Conservation (phyloP, 2,797 vertebrate genomes). For the Hapalemur alaotrensis region DNA sequence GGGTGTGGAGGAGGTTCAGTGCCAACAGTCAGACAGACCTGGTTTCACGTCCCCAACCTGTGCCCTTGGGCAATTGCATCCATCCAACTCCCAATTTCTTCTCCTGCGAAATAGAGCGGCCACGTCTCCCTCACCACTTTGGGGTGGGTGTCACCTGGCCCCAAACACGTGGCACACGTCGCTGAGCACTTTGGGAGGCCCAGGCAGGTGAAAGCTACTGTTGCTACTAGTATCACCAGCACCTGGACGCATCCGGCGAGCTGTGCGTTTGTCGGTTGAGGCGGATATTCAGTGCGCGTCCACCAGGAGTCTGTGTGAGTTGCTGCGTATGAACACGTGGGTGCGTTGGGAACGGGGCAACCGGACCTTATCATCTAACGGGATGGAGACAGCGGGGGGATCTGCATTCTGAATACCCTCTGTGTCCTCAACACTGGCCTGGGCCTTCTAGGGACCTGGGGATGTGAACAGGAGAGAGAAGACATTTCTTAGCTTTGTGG, state of each 20-base stretch:
- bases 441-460: background rate
- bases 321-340: fast-evolving
- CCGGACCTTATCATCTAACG: background rate
- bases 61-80: background rate
- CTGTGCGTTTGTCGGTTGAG: fast-evolving
- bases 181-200: fast-evolving
- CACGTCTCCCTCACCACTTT: fast-evolving
- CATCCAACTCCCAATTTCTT: background rate
- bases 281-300: background rate
- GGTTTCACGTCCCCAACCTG: background rate
- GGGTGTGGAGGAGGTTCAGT: fast-evolving
- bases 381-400: background rate
- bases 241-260: too few relatives aligned
- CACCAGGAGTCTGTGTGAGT: background rate
- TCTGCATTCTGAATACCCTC: background rate
- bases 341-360: background rate
- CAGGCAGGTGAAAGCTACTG: fast-evolving
- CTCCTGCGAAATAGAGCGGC: background rate
- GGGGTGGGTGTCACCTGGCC: fast-evolving
- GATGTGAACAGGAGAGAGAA: background rate
- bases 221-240: background rate
- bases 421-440: background rate
- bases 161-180: fast-evolving
- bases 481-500: background rate
- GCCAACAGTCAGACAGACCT: background rate